Percentiles rank a stretch among this genome's conserved stretches.
phyloP scores from a whole-genome alignment of 2,888 invertebrate genomes.

The Dorcus parallelipipedus region DNA sequence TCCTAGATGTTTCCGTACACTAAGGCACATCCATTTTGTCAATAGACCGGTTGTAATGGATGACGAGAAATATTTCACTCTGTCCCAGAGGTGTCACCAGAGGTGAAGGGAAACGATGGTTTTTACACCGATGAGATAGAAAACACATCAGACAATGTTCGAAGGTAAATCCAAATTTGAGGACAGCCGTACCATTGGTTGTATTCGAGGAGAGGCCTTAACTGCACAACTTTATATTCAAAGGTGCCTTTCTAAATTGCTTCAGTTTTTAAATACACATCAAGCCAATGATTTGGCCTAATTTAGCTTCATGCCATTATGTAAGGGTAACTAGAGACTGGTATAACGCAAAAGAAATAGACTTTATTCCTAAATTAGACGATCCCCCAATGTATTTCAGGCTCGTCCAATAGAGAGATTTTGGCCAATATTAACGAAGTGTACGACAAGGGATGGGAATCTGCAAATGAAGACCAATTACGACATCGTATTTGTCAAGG shows the following conservation, averaged over 20 bases:
- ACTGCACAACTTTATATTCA: not conserved
- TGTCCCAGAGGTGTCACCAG: not conserved
- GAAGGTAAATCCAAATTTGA: too few relatives aligned
- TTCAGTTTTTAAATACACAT: too few relatives aligned
- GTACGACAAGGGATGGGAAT: constrained; percentile 4
- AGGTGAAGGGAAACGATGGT: not conserved
- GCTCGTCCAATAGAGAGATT: constrained; percentile 13
- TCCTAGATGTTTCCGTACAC: not conserved
- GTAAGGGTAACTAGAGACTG: not conserved
- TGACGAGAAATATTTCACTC: not conserved
- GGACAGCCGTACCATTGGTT: too few relatives aligned
- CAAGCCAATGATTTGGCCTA: not conserved
- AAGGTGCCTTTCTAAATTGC: not conserved
- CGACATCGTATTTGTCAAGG: not conserved
- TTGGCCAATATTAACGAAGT: constrained; percentile 4
- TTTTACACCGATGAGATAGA: not conserved
- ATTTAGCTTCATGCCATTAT: not conserved
- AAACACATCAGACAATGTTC: not conserved
- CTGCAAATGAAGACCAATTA: not conserved
- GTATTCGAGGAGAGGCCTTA: not conserved
- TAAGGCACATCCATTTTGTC: not conserved
- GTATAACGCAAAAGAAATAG: too few relatives aligned
- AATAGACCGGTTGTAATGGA: not conserved
- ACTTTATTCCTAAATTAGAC: not conserved
- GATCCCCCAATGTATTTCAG: constrained; percentile 12